phyloP scores from a whole-genome alignment of 2,797 vertebrate genomes.

The Macrochelys suwanniensis region DNA sequence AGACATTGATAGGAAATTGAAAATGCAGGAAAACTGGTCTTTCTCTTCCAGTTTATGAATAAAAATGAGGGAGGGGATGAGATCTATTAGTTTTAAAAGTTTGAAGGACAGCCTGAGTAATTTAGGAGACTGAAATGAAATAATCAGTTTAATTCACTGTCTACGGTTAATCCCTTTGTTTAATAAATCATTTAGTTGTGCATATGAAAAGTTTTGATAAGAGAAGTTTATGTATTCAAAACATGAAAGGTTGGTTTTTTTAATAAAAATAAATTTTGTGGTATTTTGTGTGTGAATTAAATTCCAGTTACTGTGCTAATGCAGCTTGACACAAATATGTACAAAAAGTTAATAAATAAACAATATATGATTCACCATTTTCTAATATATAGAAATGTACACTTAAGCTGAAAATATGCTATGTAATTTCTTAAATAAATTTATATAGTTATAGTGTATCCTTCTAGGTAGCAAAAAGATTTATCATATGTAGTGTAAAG shows the following conservation, averaged over 20 bases:
- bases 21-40: no score
- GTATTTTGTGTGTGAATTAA: neutral
- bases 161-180: neutral
- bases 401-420: neutral
- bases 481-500: neutral
- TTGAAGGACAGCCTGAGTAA: neutral
- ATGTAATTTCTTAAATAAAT: neutral
- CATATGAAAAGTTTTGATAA: neutral
- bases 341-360: neutral
- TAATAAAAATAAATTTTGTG: neutral
- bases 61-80: neutral
- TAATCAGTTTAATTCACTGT: neutral
- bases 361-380: neutral
- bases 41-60: neutral
- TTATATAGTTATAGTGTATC: neutral
- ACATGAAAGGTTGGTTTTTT: neutral
- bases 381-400: neutral
- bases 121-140: neutral
- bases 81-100: neutral
- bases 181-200: neutral
- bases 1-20: no score
- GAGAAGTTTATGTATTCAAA: neutral
- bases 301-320: neutral
- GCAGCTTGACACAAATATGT: neutral
- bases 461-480: neutral